Conservation (phyloP, 92 coral and sea anemone genomes). For the Parazoanthus atlanticus region DNA sequence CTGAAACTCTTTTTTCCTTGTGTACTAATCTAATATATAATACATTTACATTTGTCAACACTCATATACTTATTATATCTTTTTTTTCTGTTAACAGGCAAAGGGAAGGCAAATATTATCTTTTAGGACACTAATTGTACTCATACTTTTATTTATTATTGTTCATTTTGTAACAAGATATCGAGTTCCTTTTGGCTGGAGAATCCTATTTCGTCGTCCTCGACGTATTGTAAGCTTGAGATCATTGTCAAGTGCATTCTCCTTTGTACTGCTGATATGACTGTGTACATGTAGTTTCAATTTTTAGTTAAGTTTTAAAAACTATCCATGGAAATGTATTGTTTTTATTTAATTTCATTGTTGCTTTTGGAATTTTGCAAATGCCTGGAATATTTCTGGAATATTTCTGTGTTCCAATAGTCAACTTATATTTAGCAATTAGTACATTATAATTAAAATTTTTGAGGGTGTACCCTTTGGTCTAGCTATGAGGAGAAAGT, state of each 20-base stretch:
- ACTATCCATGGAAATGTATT: too few species aligned
- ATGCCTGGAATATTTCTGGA: too few species aligned
- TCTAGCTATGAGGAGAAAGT: too few species aligned
- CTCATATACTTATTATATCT: neutral
- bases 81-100: slow-evolving; percentile 30
- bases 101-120: slow-evolving; percentile 16
- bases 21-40: too few species aligned
- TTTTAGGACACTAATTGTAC: neutral
- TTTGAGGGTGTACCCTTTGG: too few species aligned
- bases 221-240: slow-evolving; percentile 34
- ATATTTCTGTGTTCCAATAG: too few species aligned
- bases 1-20: neutral
- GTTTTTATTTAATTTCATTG: neutral
- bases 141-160: slow-evolving; percentile 10
- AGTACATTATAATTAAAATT: too few species aligned
- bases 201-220: slow-evolving; percentile 33
- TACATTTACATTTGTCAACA: too few species aligned
- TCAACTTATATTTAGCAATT: too few species aligned
- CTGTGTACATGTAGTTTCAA: neutral
- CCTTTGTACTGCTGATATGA: slow-evolving; percentile 10
- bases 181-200: slow-evolving; percentile 25
- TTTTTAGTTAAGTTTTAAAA: neutral
- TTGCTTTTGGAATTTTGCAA: neutral
- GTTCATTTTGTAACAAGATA: neutral
- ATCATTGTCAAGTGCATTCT: slow-evolving; percentile 40